phyloP scores from a whole-genome alignment of 2,797 vertebrate genomes.

The Furcifer pardalis region DNA sequence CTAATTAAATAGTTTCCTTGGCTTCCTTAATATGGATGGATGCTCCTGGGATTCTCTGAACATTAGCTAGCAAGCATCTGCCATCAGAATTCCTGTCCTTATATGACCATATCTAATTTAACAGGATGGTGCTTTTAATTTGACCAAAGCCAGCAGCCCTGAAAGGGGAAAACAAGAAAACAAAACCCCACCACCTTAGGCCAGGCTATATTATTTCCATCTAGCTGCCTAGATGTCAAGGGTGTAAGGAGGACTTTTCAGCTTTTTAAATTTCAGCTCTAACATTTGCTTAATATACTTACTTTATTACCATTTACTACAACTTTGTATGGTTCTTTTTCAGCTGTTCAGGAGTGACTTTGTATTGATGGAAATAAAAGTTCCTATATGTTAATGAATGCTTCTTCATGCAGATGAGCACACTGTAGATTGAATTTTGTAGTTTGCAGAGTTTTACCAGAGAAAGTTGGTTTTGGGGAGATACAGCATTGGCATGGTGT shows the following conservation, averaged over 20 bases:
- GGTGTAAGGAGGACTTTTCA: not conserved
- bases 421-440: not conserved
- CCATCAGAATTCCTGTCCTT: accelerated
- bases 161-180: not conserved
- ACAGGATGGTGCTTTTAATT: not conserved
- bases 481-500: not conserved
- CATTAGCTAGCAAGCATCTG: not conserved
- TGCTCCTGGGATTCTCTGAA: slow-evolving; percentile 33
- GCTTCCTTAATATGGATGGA: slow-evolving; percentile 1
- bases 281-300: slow-evolving; percentile 11
- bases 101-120: slow-evolving; percentile 2
- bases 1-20: slow-evolving; percentile 30
- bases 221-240: not conserved
- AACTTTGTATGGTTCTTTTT: not conserved
- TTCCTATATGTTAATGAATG: not conserved
- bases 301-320: not conserved
- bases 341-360: not conserved
- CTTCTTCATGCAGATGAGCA: not conserved
- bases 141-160: not conserved
- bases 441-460: not conserved
- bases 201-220: not conserved
- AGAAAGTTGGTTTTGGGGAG: not conserved
- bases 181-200: not conserved
- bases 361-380: not conserved
- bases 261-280: slow-evolving; percentile 25